Base-by-base conservation (phyloP, 2,888 invertebrate genomes). In the Ophion slaviceki region DNA sequence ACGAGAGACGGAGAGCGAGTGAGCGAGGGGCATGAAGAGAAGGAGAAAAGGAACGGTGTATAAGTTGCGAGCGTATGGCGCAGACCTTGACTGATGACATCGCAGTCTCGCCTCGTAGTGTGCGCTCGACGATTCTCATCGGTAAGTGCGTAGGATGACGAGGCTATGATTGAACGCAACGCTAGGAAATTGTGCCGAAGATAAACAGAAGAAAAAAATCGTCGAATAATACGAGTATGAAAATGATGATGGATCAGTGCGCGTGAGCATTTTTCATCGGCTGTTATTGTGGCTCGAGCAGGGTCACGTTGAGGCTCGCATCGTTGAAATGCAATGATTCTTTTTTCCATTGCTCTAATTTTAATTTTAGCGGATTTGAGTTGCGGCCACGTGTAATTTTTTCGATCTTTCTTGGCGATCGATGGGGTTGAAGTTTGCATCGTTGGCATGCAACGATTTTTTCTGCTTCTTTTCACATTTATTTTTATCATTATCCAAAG, bases 81-180 rank as follows among this genome's bases (percentile, higher is more conserved):
- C 47, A 45, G 77, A 74, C 86, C 83, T 86, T 83, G 86, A 86
- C 86, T 86, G 77, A 66, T 77, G 86, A 86, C 86, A 80, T 57
- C 28, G 79, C 75, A 40, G 70, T 61, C 78, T 68, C 80, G 81
- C 17, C 74, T 78, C 82, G 61, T 53, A 64, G 3, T 47, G 28
- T 71, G 32, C 72, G 72, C 77, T 28, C 32, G 68, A 67, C 80
- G 64, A 74, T 80, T 64, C 72, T 80, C 68, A 67, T 86, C 77
- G 72, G 75, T 84, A 67, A 57, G 66, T 86, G 83, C 83, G 86
- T 83, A 83, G 82, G 68, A 86, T 86, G 86, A 86, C 85, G 82
- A 80, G 76, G 80, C 82, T 80, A 74, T 24, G 80, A 80, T 80
- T 61, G 71, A 80, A 47, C 45, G 20, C 2, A 70, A 47, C 4